Evolutionary conservation across 2,888 invertebrate genomes (phyloP).

Genomic region (Cheilosia urbana): DNA sequence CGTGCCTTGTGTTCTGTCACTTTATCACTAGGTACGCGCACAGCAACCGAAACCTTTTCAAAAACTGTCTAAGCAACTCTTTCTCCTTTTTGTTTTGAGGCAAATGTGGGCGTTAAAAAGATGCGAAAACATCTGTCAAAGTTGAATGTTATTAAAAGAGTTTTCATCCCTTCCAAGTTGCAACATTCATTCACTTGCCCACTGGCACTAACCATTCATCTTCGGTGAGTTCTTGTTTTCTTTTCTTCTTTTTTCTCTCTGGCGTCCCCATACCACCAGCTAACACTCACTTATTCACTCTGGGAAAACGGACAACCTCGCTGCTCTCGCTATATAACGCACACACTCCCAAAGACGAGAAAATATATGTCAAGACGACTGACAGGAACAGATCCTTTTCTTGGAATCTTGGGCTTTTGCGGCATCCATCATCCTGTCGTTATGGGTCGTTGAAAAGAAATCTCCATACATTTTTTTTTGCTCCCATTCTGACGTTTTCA

Average conservation of each 20-base stretch:
- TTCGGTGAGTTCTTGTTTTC: slow-evolving; percentile 32
- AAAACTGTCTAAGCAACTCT: not conserved
- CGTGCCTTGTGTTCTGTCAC: too few species aligned
- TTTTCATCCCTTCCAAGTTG: slow-evolving; percentile 49
- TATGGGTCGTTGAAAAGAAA: slow-evolving; percentile 76
- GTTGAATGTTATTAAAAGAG: slow-evolving; percentile 74
- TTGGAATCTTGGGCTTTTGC: slow-evolving; percentile 75
- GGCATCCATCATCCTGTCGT: slow-evolving; percentile 76
- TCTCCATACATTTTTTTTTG: slow-evolving; percentile 75
- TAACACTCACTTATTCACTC: slow-evolving; percentile 57
- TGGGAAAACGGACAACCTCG: slow-evolving; percentile 44
- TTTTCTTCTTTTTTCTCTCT: not conserved
- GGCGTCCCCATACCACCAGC: not conserved
- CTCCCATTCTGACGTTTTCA: slow-evolving; percentile 72
- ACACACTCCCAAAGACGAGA: not conserved
- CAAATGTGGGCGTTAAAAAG: slow-evolving; percentile 25
- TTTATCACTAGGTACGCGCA: too few species aligned
- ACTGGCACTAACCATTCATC: slow-evolving; percentile 55
- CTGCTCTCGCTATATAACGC: slow-evolving; percentile 20
- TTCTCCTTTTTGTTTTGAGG: slow-evolving; percentile 5
- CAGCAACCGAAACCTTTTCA: not conserved
- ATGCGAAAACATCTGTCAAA: slow-evolving; percentile 72
- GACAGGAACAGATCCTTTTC: slow-evolving; percentile 76
- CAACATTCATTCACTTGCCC: slow-evolving; percentile 58
- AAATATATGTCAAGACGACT: slow-evolving; percentile 73